Percentiles rank a stretch among this genome's conserved stretches.
phyloP scores from a whole-genome alignment of 2,113 vertebrate genomes.

The Ammodytes dubius region DNA sequence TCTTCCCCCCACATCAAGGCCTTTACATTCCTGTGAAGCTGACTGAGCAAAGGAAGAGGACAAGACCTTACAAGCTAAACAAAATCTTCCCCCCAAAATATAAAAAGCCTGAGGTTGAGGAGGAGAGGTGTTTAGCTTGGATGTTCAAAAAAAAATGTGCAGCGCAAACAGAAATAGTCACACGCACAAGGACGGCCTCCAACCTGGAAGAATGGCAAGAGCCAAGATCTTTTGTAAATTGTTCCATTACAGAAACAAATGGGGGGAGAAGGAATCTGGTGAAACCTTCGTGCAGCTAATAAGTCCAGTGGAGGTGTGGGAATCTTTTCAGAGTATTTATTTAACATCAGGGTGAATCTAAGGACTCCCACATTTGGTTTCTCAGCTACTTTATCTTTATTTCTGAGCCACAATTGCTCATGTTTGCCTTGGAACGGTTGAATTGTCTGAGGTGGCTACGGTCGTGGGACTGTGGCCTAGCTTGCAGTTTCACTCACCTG shows the following conservation, averaged over 20 bases:
- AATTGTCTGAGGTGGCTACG: constrained; percentile 70
- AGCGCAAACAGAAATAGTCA: constrained; percentile 61
- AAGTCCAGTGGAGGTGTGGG: constrained; percentile 24
- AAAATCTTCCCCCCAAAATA: constrained; percentile 47
- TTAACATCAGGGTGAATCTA: constrained; percentile 71
- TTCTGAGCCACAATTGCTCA: constrained; percentile 60
- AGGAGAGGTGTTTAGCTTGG: constrained; percentile 34
- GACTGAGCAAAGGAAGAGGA: constrained; percentile 60
- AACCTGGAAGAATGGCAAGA: constrained; percentile 29
- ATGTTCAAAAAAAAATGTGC: constrained; percentile 64
- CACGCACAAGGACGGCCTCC: constrained; percentile 9
- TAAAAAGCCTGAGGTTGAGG: constrained; percentile 34
- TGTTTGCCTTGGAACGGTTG: constrained; percentile 78
- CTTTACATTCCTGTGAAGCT: constrained; percentile 49
- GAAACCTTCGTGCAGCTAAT: constrained; percentile 27
- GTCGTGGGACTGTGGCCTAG: constrained; percentile 74
- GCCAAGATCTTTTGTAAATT: constrained; percentile 47
- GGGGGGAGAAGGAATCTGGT: constrained; percentile 12
- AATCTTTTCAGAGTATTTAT: constrained; percentile 61
- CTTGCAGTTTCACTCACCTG: constrained; percentile 87
- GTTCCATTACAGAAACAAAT: constrained; percentile 67
- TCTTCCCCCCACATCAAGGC: constrained; percentile 48
- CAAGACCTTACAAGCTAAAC: constrained; percentile 71
- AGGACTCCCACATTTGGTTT: constrained; percentile 66
- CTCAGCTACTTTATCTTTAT: constrained; percentile 63